Base-by-base conservation (phyloP, 2,888 invertebrate genomes). In the Willowsia nigromaculata region DNA sequence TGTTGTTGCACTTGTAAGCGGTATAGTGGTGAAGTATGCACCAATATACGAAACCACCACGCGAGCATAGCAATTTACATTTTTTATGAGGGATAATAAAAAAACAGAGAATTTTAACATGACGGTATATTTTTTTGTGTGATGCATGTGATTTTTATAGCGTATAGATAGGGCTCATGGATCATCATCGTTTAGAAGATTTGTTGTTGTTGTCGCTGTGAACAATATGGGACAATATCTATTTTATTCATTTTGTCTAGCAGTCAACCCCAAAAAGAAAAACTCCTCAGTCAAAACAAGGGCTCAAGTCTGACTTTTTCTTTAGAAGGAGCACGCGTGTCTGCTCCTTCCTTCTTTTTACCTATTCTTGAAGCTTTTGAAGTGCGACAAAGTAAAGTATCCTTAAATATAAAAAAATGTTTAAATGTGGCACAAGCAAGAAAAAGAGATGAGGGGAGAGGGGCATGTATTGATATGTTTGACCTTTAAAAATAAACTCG, bases 1-100 rank as follows among this genome's bases (percentile, higher is more conserved):
- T 47, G 25, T 65, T 47, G 74, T 25, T 47, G 47, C n/a, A n/a
- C n/a, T 74, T 62, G 47, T 74, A 33, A 47, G 9, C 33, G 47
- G 1, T 65, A 18, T 33, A 22, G 65, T 4, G 30, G 65, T 5
- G 22, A 22, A 4, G 25, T 22, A 74, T 40, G 25, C 53, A 13
- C 78, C 78, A 78, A 53, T 53, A 78, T 78, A 78, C 50, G 30
- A 78, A n/a, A 78, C 78, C 56, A 78, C 81, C 81, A 81, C 81
- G 62, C 59, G 59, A 81, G 43, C 81, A 81, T n/a, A n/a, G 43
- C 81, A 81, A 83, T 83, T 83, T 83, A 68, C 83, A 68, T 83
- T 83, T 81, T 74, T 83, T 83, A 83, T 83, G 83, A 43, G 15
- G 71, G 68, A 83, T 83, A 83, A 83, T 83, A 83, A 83, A 83